These are phyloP conservation scores for Corvus hawaiiensis DNA, from an alignment of 2,113 vertebrate genomes.

Conservation along the genomic window DNA sequence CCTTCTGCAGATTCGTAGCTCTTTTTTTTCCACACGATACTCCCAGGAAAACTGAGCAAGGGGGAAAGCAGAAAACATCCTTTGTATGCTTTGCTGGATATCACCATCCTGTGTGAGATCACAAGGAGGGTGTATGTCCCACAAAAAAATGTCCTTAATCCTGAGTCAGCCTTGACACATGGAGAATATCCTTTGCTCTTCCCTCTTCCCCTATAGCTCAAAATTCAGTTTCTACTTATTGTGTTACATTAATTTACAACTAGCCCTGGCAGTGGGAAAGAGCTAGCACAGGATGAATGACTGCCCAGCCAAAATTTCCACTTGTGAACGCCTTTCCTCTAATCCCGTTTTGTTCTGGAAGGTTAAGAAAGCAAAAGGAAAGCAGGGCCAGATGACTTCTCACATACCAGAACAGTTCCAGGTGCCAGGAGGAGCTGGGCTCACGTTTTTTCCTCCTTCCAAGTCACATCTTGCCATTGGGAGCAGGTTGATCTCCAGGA, in stretches of 20 bases:
- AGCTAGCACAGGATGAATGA: background rate
- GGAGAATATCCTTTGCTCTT: background rate
- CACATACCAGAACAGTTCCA: background rate
- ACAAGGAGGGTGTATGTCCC: background rate
- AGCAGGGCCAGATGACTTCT: background rate
- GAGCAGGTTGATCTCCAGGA: background rate
- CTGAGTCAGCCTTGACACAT: accelerated
- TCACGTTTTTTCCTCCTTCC: background rate
- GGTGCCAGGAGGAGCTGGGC: background rate
- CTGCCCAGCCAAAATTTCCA: constrained; percentile 26
- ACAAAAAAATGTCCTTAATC: background rate
- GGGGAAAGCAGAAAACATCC: background rate
- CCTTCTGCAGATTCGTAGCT: background rate
- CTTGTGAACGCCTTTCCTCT: constrained; percentile 58
- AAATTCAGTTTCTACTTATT: background rate
- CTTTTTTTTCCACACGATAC: background rate
- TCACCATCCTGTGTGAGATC: background rate
- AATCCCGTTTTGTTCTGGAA: constrained; percentile 26
- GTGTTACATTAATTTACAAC: background rate
- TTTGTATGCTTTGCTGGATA: background rate
- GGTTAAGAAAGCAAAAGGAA: constrained; percentile 16
- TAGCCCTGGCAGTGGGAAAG: background rate
- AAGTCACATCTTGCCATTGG: background rate
- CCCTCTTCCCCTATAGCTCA: background rate
- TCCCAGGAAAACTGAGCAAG: background rate